phyloP scores from a whole-genome alignment of 1,140 invertebrate species.

The Proctacanthus coquilletti region DNA sequence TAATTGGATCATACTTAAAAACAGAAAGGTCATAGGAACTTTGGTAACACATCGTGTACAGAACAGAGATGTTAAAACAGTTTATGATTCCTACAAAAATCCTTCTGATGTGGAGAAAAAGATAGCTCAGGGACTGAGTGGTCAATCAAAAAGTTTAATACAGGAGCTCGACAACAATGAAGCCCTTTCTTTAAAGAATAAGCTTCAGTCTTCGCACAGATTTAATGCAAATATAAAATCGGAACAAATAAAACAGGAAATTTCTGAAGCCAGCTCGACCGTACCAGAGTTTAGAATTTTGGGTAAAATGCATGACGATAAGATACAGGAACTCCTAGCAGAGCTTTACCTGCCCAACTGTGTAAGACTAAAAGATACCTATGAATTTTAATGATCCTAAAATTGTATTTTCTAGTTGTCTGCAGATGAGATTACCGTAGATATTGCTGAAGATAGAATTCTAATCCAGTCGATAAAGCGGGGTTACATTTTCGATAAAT shows the following conservation, averaged over 20 bases:
- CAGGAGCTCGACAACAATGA: too few species aligned
- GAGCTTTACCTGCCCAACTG: constrained; percentile 35
- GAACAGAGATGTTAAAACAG: constrained; percentile 40
- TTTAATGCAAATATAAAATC: too few species aligned
- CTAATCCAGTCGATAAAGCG: constrained; percentile 41
- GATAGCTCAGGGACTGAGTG: too few species aligned
- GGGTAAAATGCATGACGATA: constrained; percentile 21
- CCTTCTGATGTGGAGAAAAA: constrained; percentile 20
- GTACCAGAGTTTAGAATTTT: constrained; percentile 29
- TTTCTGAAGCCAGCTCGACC: constrained; percentile 6
- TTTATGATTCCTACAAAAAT: constrained; percentile 14
- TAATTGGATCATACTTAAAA: constrained; percentile 40
- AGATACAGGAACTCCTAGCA: constrained; percentile 24
- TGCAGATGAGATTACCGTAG: constrained; percentile 41
- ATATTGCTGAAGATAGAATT: constrained; percentile 56
- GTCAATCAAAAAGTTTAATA: constrained; percentile 37
- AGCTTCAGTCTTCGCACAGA: too few species aligned
- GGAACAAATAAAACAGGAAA: constrained; percentile 6
- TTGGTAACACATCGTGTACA: constrained; percentile 55
- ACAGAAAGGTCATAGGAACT: constrained; percentile 50
- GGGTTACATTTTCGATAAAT: constrained; percentile 48
- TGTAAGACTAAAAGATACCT: constrained; percentile 13
- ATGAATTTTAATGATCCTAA: constrained; percentile 6
- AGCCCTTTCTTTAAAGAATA: too few species aligned
- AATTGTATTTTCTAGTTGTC: constrained; percentile 33